Conservation (phyloP, 1,140 invertebrate species). For the Psilanteris sp. region DNA sequence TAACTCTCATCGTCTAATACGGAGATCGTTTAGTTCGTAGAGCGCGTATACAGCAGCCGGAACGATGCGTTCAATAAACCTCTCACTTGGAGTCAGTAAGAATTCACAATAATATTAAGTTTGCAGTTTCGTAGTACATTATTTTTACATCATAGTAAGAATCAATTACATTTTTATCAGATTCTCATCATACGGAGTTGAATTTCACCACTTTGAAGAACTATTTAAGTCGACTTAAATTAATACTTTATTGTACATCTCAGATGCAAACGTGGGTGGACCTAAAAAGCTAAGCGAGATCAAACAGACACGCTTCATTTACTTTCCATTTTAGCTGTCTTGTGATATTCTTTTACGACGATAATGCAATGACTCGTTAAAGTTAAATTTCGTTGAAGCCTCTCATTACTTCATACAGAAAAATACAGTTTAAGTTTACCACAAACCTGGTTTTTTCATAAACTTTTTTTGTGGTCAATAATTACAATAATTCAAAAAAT, state of each 20-base stretch:
- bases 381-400: conserved; percentile 10
- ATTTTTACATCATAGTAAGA: conserved; percentile 16
- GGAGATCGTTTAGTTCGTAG: conserved; percentile 28
- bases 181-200: not conserved
- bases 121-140: conserved; percentile 6
- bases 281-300: conserved; percentile 17
- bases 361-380: conserved; percentile 19
- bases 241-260: conserved; percentile 14
- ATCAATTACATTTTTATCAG: conserved; percentile 12
- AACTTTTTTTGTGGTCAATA: no score
- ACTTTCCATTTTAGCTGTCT: conserved; percentile 32
- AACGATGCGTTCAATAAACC: conserved; percentile 49
- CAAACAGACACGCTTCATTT: conserved; percentile 15
- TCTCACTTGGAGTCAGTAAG: conserved; percentile 33
- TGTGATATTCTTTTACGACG: conserved; percentile 29
- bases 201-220: conserved; percentile 21
- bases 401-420: not conserved
- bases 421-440: conserved; percentile 10
- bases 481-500: no score
- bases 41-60: conserved; percentile 43
- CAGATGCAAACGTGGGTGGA: conserved; percentile 40
- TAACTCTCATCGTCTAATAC: conserved; percentile 24
- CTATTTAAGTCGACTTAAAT: conserved; percentile 16
- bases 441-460: conserved; percentile 9
- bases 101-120: conserved; percentile 21